Conservation (phyloP, 2,113 vertebrate species). For the Bos indicus region DNA sequence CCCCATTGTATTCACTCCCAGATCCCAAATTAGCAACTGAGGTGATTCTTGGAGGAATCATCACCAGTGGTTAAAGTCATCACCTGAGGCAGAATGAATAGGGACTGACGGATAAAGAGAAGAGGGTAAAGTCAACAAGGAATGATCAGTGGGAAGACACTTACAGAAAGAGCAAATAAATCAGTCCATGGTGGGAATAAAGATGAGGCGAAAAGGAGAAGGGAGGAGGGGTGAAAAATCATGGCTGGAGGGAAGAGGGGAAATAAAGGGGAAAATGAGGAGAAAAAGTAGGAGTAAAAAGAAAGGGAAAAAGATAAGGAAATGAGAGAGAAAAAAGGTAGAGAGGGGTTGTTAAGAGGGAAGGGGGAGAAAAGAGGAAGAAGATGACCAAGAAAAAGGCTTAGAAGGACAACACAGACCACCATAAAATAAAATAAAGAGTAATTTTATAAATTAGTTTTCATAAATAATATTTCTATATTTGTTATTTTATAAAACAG, state of each 20-base stretch:
- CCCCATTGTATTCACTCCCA: neutral
- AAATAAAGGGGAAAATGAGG: neutral
- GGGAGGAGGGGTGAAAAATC: neutral
- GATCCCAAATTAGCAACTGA: slow-evolving; percentile 48
- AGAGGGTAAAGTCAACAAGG: neutral
- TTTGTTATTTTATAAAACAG: neutral
- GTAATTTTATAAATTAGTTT: neutral
- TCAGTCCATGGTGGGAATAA: neutral
- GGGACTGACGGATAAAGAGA: neutral
- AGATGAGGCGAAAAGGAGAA: neutral
- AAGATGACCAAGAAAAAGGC: neutral
- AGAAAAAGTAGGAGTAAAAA: neutral
- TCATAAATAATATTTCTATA: neutral
- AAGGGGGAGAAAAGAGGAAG: neutral
- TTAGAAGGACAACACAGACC: neutral
- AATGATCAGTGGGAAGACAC: neutral
- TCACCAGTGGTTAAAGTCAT: slow-evolving; percentile 56
- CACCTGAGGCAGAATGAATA: slow-evolving; percentile 11
- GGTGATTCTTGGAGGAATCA: slow-evolving; percentile 52
- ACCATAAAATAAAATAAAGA: neutral
- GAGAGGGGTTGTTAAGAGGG: neutral
- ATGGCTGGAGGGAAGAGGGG: neutral
- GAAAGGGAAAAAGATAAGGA: neutral
- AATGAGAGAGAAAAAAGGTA: neutral
- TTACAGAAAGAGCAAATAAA: neutral